Conservation (phyloP, 1,140 invertebrate species). For the Globodera rostochiensis region DNA sequence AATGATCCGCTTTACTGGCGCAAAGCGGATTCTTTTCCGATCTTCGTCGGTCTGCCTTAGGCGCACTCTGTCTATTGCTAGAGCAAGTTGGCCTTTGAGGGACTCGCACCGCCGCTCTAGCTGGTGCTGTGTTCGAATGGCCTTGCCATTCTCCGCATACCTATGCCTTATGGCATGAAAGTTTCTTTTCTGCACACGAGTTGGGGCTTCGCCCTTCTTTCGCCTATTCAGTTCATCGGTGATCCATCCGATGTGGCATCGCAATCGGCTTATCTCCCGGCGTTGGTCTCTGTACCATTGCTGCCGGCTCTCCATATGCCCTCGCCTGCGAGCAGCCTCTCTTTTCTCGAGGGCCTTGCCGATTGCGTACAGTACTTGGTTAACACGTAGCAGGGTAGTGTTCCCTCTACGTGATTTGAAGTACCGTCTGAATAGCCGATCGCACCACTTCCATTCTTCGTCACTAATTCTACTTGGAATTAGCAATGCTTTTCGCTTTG, state of each 20-base stretch:
- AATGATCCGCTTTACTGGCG: not conserved
- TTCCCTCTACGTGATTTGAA: not conserved
- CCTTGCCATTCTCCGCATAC: not conserved
- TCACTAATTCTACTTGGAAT: not conserved
- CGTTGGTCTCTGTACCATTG: not conserved
- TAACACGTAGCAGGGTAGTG: not conserved
- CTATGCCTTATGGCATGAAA: not conserved
- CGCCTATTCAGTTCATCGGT: not conserved
- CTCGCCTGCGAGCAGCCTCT: not conserved
- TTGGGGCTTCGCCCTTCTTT: not conserved
- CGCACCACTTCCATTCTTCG: not conserved
- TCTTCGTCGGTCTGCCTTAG: not conserved
- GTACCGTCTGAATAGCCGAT: not conserved
- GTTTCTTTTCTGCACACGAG: not conserved
- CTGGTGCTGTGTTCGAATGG: not conserved
- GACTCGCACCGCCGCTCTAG: not conserved
- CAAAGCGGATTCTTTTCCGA: not conserved
- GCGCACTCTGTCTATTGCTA: not conserved
- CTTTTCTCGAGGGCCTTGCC: not conserved
- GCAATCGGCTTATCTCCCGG: not conserved
- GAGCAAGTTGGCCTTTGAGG: slow-evolving; percentile 9
- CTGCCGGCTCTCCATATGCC: not conserved
- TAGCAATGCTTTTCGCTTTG: not conserved
- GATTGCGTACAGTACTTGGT: slow-evolving; percentile 3
- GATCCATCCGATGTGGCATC: not conserved